A percentile compares a stretch with the other conserved stretches of the same genome.
These are phyloP conservation scores for Hybos culiciformis DNA, from an alignment of 2,888 invertebrate species.

Conservation along the genomic window DNA sequence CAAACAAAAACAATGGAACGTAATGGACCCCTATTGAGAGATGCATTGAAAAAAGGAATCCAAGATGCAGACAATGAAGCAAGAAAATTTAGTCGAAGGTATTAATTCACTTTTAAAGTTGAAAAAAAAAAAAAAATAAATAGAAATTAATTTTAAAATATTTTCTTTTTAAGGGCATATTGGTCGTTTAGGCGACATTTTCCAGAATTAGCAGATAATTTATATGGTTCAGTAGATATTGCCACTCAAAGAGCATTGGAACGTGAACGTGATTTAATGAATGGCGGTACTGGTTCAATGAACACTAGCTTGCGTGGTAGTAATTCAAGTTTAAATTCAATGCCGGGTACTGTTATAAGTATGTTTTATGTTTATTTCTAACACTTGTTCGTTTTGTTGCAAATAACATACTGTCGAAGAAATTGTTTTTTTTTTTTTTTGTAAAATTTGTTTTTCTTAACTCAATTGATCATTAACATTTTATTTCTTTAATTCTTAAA, in stretches of 20 bases:
- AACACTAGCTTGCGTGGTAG: conserved; percentile 23
- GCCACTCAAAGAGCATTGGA: conserved; percentile 48
- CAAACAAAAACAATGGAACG: conserved; percentile 68
- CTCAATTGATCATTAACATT: neutral
- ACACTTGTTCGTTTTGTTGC: conserved; percentile 1
- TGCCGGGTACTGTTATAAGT: conserved; percentile 22
- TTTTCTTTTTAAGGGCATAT: conserved; percentile 53
- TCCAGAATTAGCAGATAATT: conserved; percentile 73
- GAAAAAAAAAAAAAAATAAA: conserved; percentile 5
- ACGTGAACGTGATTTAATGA: conserved; percentile 33
- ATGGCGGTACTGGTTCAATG: conserved; percentile 24
- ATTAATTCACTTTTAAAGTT: conserved; percentile 39
- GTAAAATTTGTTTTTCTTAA: neutral
- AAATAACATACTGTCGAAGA: neutral
- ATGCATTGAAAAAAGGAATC: conserved; percentile 74
- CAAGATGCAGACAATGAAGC: conserved; percentile 90
- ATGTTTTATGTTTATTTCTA: too few relatives aligned
- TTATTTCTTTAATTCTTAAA: neutral
- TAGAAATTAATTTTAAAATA: neutral
- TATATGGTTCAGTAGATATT: conserved; percentile 71
- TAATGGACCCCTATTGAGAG: conserved; percentile 61
- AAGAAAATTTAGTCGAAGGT: conserved; percentile 69
- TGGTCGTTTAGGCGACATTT: conserved; percentile 82
- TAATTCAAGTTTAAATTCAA: conserved; percentile 23
- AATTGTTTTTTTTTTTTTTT: neutral